These are phyloP conservation scores for Xylocampa areola DNA, from an alignment of 2,888 invertebrate species.

Conservation along the genomic window DNA sequence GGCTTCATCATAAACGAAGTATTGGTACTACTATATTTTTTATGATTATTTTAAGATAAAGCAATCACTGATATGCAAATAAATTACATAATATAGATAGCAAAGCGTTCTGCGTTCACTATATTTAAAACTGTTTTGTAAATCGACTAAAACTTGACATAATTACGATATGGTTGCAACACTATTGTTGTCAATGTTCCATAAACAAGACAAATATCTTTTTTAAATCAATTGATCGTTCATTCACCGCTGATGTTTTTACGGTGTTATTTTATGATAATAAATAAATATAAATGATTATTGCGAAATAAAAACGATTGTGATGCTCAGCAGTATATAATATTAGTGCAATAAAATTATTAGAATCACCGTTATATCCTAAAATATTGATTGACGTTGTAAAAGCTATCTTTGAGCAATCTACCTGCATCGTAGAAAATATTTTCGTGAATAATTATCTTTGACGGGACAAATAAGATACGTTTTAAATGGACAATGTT, in stretches of 20 bases:
- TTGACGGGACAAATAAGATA: constrained; percentile 75
- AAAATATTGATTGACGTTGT: constrained; percentile 69
- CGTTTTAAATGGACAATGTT: constrained; percentile 76
- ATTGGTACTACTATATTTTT: too few relatives aligned
- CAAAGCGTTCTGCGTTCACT: too few relatives aligned
- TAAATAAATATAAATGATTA: constrained; percentile 85
- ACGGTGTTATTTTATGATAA: constrained; percentile 87
- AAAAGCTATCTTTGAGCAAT: constrained; percentile 83
- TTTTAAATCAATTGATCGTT: constrained; percentile 88
- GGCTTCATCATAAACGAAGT: too few relatives aligned
- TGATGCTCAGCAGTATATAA: constrained; percentile 76
- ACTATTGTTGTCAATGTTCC: constrained; percentile 73
- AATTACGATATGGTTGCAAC: constrained; percentile 49
- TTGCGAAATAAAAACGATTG: constrained; percentile 77
- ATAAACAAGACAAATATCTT: constrained; percentile 74
- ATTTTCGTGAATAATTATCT: constrained; percentile 83
- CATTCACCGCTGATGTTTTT: constrained; percentile 90
- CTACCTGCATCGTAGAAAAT: constrained; percentile 86
- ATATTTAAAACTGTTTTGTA: too few relatives aligned
- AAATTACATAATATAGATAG: too few relatives aligned
- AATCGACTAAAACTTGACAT: constrained; percentile 42
- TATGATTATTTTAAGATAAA: too few relatives aligned
- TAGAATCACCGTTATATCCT: constrained; percentile 69
- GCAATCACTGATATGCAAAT: too few relatives aligned
- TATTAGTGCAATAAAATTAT: constrained; percentile 82